Evolutionary conservation across 2,797 vertebrate species (phyloP), one percentile per base, ranked within the genome.

Genomic region (Lindbergichthys nudifrons): DNA sequence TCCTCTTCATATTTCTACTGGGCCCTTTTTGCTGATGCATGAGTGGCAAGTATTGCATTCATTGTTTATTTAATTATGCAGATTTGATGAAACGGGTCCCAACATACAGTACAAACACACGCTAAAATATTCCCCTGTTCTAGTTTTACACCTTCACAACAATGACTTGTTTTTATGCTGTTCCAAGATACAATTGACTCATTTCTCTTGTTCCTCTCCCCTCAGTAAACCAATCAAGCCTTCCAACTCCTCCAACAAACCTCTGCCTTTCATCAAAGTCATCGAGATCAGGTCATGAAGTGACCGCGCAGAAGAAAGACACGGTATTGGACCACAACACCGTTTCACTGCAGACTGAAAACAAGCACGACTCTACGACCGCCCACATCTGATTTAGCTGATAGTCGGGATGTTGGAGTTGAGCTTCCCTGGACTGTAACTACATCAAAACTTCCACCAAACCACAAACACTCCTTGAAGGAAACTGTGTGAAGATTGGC

Each of bases 221-320:
- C 48, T 12, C 88, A 98, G 97, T 73, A 93, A 96, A 82, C 92
- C 94, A 41, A 86, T 96, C 72, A 94, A 93, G 67, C 95, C 51
- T 4, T 93, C 95, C 16, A 92, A 79, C 54, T 92, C 94, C 0
- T 93, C 95, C 7, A 94, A 85, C 54, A 97, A 97, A 80, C 96
- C 95, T 0, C 93, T 96, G 73, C 97, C 97, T 10, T 96, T 97
- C 90, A 99, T 99, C 84, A 96, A 97, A 85, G 96, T 99, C 87
- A 96, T 98, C 48, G 97, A 99, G 87, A 98, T 95, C 73, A 95
- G 89, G 82, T 95, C 95, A 13, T 93, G 92, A 94, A 80, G 42
- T 3, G 13, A 13, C 67, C 5, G 19, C 5, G 5, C 41, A 3
- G 18, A 59, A 9, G 32, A 65, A 48, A 57, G 19, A 57, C 3